These are phyloP conservation scores for Aldrovandia affinis DNA, from an alignment of 2,797 vertebrate genomes.

Conservation along the genomic window DNA sequence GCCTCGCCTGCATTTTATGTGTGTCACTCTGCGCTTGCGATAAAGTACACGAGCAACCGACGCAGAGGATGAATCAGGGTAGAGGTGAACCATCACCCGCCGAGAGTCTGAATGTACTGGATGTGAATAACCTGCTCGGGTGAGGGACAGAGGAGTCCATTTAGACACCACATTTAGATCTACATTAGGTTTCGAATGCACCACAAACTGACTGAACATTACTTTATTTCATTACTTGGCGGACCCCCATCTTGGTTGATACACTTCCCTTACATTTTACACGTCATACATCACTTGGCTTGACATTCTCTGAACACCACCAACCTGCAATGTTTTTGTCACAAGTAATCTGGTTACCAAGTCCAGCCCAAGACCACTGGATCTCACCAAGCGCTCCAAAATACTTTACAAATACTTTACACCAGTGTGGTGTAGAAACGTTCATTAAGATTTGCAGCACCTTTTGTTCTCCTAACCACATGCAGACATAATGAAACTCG, in stretches of 20 bases:
- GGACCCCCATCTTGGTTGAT: not conserved
- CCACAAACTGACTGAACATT: not conserved
- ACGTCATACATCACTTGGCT: not conserved
- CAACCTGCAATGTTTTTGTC: not conserved
- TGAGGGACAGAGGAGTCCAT: not conserved
- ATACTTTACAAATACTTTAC: not conserved
- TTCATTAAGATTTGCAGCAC: not conserved
- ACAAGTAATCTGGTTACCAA: not conserved
- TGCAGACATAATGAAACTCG: constrained; percentile 14
- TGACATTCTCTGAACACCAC: not conserved
- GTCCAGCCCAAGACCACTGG: too few relatives aligned
- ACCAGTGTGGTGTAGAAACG: not conserved
- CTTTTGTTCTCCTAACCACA: constrained; percentile 14
- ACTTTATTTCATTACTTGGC: not conserved
- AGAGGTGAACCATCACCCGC: not conserved
- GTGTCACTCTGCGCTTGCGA: not conserved
- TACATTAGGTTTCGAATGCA: not conserved
- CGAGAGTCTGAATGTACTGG: not conserved
- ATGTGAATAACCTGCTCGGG: not conserved
- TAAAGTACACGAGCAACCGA: not conserved
- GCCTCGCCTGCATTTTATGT: not conserved
- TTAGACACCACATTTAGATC: not conserved
- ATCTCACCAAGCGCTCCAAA: too few relatives aligned
- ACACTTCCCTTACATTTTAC: not conserved
- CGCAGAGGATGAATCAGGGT: not conserved